Evolutionary conservation across 2,113 vertebrate genomes (phyloP), one percentile per base, ranked within the genome.

Genomic region (Mobula birostris): DNA sequence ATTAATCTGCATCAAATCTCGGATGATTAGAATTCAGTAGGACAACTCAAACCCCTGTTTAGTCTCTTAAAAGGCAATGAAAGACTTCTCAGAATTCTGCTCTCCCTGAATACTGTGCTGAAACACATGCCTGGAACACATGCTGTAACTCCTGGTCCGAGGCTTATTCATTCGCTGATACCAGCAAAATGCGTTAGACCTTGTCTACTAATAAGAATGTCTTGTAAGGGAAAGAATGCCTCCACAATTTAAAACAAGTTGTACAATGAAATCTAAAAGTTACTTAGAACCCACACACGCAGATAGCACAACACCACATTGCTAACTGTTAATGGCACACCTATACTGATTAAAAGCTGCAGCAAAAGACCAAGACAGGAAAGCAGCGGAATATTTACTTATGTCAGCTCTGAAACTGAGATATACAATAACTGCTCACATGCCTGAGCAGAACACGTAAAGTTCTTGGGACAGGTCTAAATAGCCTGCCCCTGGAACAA

Each of bases 401-500:
- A 19, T 19, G 85, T 66, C 61, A 88, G 85, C 29, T 88, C 27
- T 66, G 61, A 66, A 6, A 66, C 61, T 19, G 61, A 88, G 32
- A 72, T 72, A 29, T 66, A 66, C 29, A 88, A 88, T 66, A 88
- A 32, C 58, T 66, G 29, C 29, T 56, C 68, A 48, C 70, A 70
- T 74, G 70, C 36, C 70, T 56, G 90, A 93, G 32, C 68, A 48
- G 32, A 70, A 70, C 88, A 61, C 15, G n/a, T 14, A 68, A 90
- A 70, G 91, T 74, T 74, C 48, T 70, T 74, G 36, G 32, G 91
- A 74, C 91, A 93, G 27, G 91, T 48, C 91, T 76, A 8, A 93
- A 74, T 40, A 19, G 72, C 21, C 66, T 48, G 68, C 12, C 29
- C 21, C 27, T 93, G 91, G 66, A 93, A 93, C 70, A 76, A 74